Evolutionary conservation across 2,888 invertebrate genomes (phyloP).

Genomic region (Cremastinae sp.): DNA sequence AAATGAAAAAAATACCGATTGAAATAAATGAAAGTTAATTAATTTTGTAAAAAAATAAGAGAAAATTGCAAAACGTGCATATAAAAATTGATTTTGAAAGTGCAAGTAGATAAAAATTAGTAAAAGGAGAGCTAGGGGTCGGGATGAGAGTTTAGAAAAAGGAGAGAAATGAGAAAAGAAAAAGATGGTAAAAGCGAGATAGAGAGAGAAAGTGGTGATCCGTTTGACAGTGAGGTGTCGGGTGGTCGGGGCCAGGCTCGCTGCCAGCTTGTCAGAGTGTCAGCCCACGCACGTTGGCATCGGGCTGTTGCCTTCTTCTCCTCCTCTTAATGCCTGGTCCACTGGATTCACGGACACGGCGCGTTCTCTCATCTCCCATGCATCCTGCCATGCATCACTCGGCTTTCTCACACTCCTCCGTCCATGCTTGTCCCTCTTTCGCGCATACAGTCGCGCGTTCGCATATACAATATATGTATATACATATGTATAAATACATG

Average conservation of each 20-base stretch:
- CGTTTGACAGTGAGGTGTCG: constrained; percentile 78
- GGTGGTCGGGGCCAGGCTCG: constrained; percentile 75
- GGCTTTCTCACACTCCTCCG: constrained; percentile 46
- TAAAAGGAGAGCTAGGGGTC: constrained; percentile 20
- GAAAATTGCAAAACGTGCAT: constrained; percentile 20
- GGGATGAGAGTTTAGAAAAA: background rate
- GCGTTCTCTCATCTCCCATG: constrained; percentile 44
- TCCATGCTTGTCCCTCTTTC: background rate
- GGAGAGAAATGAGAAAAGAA: too few relatives aligned
- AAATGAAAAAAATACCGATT: too few relatives aligned
- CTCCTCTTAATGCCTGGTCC: constrained; percentile 36
- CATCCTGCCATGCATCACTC: constrained; percentile 41
- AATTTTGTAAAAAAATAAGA: constrained; percentile 23
- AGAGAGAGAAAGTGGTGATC: constrained; percentile 50
- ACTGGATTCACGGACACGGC: constrained; percentile 56
- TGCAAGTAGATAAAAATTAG: constrained; percentile 1
- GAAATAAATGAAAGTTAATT: too few relatives aligned
- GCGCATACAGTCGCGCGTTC: too few relatives aligned
- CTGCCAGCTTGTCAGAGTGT: constrained; percentile 79
- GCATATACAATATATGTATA: too few relatives aligned
- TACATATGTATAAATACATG: too few relatives aligned
- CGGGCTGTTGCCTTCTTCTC: constrained; percentile 55
- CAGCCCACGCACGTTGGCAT: constrained; percentile 79
- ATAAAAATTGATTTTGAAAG: constrained; percentile 17
- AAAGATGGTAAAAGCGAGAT: constrained; percentile 15